Evolutionary conservation across 2,113 vertebrate genomes (phyloP), one percentile per base, ranked within the genome.

Genomic region (Hippocampus mohnikei): DNA sequence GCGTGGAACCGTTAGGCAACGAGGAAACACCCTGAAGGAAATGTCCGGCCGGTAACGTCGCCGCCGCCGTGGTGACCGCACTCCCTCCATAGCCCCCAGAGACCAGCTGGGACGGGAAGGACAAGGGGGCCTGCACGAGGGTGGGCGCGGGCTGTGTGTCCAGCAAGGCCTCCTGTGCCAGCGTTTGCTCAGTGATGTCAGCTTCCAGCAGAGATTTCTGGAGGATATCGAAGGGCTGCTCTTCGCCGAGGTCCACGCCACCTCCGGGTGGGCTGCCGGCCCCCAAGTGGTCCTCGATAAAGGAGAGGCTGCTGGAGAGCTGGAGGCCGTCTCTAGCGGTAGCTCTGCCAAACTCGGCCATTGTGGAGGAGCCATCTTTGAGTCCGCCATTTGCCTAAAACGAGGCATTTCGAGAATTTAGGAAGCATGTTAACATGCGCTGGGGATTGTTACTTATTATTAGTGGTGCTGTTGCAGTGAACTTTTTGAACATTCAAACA

Each of bases 151-250:
- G 90, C 70, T 94, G 96, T 85, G 95, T 94, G 83, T 98, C 97
- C 89, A 99, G 83, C 81, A 98, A 93, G 20, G 97, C 97, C 91
- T 99, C 97, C 91, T 99, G 95, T 23, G 95, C 96, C 93, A 99
- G 74, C 1, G 96, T 99, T 92, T 99, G 96, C 87, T 99, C 96
- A 7, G 97, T 99, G 88, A 99, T 99, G 89, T 99, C 96, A 53
- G 97, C 97, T 91, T 98, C 97, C 91, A 98, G 90, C 79, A 99
- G 92, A 79, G 97, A 99, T 85, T 99, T 99, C 91, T 99, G 96
- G 48, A 99, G 95, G 90, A 99, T 99, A 92, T 99, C 97, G 69
- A 98, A 98, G 81, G 96, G 96, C 83, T 98, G 96, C 90, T 98
- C 96, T 91, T 98, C 96, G 67, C 91, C 93, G 41, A 98, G 94